Conservation (phyloP, 2,113 vertebrate species). For the Tachysurus fulvidraco region DNA sequence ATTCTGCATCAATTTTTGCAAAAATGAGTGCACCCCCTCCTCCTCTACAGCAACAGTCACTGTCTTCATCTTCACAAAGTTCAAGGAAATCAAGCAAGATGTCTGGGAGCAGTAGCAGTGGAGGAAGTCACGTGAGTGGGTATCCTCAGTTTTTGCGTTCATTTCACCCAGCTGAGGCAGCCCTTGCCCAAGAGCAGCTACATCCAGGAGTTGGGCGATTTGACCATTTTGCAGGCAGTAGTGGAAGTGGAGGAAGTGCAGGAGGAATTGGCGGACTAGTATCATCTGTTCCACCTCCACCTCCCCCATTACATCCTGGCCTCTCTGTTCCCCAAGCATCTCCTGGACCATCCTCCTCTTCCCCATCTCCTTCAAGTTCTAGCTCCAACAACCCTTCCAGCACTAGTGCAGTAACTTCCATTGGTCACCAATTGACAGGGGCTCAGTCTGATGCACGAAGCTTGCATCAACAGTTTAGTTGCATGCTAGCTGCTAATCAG, state of each 20-base stretch:
- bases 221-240: slow-evolving; percentile 78
- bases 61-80: slow-evolving; percentile 76
- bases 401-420: slow-evolving; percentile 77
- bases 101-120: slow-evolving; percentile 68
- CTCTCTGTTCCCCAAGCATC: slow-evolving; percentile 76
- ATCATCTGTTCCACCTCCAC: slow-evolving; percentile 77
- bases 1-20: slow-evolving; percentile 80
- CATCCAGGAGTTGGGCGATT: slow-evolving; percentile 76
- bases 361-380: slow-evolving; percentile 77
- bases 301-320: slow-evolving; percentile 77
- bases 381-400: slow-evolving; percentile 75
- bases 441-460: slow-evolving; percentile 79
- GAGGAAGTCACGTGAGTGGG: slow-evolving; percentile 73
- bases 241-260: slow-evolving; percentile 73
- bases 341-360: slow-evolving; percentile 76
- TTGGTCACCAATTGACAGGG: slow-evolving; percentile 78
- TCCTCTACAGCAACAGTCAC: slow-evolving; percentile 77
- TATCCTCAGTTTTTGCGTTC: slow-evolving; percentile 81
- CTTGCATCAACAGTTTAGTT: slow-evolving; percentile 82
- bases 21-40: slow-evolving; percentile 82
- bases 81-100: slow-evolving; percentile 81
- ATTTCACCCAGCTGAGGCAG: slow-evolving; percentile 78
- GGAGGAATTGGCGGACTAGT: slow-evolving; percentile 78
- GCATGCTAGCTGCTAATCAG: slow-evolving; percentile 82
- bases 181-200: slow-evolving; percentile 78